These are phyloP conservation scores for Andricus curvator DNA, from an alignment of 2,888 invertebrate species.

Conservation along the genomic window DNA sequence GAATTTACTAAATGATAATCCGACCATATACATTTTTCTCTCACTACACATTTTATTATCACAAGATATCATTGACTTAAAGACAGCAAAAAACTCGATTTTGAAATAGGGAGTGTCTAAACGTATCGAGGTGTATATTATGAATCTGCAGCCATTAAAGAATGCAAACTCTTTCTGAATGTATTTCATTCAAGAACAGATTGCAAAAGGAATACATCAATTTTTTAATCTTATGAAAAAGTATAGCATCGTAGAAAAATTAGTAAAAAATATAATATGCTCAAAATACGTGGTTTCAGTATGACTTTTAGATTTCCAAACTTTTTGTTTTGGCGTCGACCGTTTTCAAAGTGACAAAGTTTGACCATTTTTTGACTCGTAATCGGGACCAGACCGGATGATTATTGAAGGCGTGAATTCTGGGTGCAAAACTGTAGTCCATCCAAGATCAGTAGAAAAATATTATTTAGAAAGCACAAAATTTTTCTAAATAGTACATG, in stretches of 20 bases:
- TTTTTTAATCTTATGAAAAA: slow-evolving; percentile 48
- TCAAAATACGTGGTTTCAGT: background rate
- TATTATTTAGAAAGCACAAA: no score
- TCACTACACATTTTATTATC: no score
- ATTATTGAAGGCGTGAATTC: slow-evolving; percentile 93
- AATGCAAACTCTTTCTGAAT: background rate
- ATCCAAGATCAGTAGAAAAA: slow-evolving; percentile 85
- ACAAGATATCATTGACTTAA: no score
- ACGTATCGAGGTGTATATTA: slow-evolving; percentile 62
- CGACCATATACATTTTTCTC: no score
- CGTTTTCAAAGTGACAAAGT: slow-evolving; percentile 85
- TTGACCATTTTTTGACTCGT: slow-evolving; percentile 90
- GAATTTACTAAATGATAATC: no score
- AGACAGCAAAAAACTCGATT: no score
- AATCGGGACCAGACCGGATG: slow-evolving; percentile 94
- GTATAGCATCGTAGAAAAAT: slow-evolving; percentile 44
- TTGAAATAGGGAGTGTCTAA: no score
- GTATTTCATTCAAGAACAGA: slow-evolving; percentile 48
- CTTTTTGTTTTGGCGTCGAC: slow-evolving; percentile 82
- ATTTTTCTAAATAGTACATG: no score
- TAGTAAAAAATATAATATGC: background rate
- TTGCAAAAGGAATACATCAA: slow-evolving; percentile 49
- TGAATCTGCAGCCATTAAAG: slow-evolving; percentile 72
- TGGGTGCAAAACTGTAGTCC: slow-evolving; percentile 94
- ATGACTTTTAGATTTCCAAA: slow-evolving; percentile 18